A percentile compares a stretch with the other conserved stretches of the same genome.
phyloP scores from a whole-genome alignment of 92 coral and sea anemone genomes.

The Micromussa lordhowensis region DNA sequence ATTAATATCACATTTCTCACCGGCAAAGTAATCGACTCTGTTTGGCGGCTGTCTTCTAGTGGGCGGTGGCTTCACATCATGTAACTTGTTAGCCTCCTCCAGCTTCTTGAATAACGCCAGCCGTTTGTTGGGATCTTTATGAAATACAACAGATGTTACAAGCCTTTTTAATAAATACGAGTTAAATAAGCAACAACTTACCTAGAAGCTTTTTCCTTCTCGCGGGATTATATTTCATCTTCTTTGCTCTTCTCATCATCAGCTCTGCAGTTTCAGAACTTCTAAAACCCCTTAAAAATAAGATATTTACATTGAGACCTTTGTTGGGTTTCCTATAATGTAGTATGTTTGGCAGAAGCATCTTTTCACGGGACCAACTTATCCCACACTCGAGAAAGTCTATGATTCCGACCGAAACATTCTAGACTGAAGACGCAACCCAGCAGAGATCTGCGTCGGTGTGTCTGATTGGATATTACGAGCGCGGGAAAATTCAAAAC shows the following conservation, averaged over 20 bases:
- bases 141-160: neutral
- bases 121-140: constrained; percentile 84
- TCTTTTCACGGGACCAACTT: no score
- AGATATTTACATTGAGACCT: neutral
- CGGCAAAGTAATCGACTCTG: constrained; percentile 89
- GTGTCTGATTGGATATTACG: no score
- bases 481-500: no score
- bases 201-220: constrained; percentile 90
- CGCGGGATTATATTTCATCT: constrained; percentile 95
- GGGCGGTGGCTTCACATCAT: constrained; percentile 86
- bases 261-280: constrained; percentile 83
- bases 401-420: no score
- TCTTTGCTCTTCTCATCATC: constrained; percentile 94
- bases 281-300: constrained; percentile 82
- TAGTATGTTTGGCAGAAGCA: no score
- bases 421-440: no score
- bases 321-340: neutral
- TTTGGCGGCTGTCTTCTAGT: constrained; percentile 72
- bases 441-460: no score
- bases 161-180: neutral
- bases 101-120: constrained; percentile 90
- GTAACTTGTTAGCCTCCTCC: constrained; percentile 90
- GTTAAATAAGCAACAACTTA: constrained; percentile 16
- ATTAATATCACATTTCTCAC: constrained; percentile 32
- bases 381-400: no score